These are phyloP conservation scores for Psylliodes chrysocephalus DNA, from an alignment of 2,888 invertebrate genomes.

Conservation along the genomic window DNA sequence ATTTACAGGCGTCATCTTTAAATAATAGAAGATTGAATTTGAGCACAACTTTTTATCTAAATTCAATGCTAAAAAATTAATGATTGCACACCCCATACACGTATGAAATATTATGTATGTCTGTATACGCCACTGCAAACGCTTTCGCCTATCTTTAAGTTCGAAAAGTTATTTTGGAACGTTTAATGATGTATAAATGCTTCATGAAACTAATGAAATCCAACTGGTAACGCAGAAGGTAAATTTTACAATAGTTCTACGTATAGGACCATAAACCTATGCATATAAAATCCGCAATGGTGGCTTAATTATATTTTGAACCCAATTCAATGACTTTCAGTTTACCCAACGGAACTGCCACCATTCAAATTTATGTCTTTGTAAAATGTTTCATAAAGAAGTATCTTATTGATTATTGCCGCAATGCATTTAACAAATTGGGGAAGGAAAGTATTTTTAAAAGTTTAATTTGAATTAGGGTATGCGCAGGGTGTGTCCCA, in stretches of 20 bases:
- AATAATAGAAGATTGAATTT: too few species aligned
- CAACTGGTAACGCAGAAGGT: constrained; percentile 4
- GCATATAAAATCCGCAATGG: constrained; percentile 11
- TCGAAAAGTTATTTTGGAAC: constrained; percentile 1
- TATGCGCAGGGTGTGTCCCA: too few species aligned
- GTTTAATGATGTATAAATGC: constrained; percentile 24
- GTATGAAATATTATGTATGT: too few species aligned
- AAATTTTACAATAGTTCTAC: constrained; percentile 24
- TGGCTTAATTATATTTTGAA: constrained; percentile 18
- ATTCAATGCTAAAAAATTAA: too few species aligned
- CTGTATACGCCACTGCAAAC: background rate
- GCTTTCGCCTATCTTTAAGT: background rate
- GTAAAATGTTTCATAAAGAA: background rate
- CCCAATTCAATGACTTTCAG: constrained; percentile 14
- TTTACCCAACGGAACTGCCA: background rate
- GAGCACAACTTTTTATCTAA: too few species aligned
- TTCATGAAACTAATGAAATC: constrained; percentile 28
- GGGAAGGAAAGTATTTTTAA: background rate
- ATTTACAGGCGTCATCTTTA: too few species aligned
- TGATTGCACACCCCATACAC: too few species aligned
- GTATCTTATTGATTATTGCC: constrained; percentile 6
- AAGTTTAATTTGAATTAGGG: too few species aligned
- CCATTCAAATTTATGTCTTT: constrained; percentile 11
- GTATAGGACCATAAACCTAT: constrained; percentile 17
- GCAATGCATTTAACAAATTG: constrained; percentile 4